phyloP scores from a whole-genome alignment of 2,888 invertebrate genomes.

The Zelleria hepariella region DNA sequence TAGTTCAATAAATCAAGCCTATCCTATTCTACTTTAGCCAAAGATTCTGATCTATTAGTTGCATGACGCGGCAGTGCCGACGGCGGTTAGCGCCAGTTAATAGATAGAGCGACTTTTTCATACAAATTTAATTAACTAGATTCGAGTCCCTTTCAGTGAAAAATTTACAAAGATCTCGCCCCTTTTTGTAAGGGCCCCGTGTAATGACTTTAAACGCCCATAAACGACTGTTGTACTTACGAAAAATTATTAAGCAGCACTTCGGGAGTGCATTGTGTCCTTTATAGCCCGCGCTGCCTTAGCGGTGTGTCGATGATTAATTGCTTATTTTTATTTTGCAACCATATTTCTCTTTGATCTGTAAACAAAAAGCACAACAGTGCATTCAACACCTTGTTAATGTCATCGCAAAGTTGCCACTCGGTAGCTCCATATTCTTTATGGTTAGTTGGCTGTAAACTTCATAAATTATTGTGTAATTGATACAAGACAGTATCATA shows the following conservation, averaged over 20 bases:
- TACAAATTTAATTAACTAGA: constrained; percentile 70
- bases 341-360: constrained; percentile 13
- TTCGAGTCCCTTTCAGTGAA: constrained; percentile 43
- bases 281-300: constrained; percentile 40
- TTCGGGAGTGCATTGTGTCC: constrained; percentile 46
- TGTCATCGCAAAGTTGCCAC: constrained; percentile 11
- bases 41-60: constrained; percentile 68
- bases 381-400: constrained; percentile 28
- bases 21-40: constrained; percentile 47
- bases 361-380: constrained; percentile 23
- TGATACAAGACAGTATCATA: not conserved
- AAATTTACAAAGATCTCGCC: constrained; percentile 52
- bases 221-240: constrained; percentile 59
- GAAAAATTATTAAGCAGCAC: constrained; percentile 57
- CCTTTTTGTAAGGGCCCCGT: constrained; percentile 52
- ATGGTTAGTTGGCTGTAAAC: constrained; percentile 13
- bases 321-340: constrained; percentile 33
- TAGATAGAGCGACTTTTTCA: constrained; percentile 60
- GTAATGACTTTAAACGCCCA: constrained; percentile 64
- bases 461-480: constrained; percentile 2
- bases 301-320: constrained; percentile 44
- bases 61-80: constrained; percentile 47
- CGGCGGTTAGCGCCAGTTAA: constrained; percentile 53
- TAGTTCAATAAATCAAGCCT: constrained; percentile 49
- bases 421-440: constrained; percentile 20